Percentiles rank a stretch among this genome's conserved stretches.
These are phyloP conservation scores for Leptinotarsa texana DNA, from an alignment of 1,140 invertebrate species.

Conservation along the genomic window DNA sequence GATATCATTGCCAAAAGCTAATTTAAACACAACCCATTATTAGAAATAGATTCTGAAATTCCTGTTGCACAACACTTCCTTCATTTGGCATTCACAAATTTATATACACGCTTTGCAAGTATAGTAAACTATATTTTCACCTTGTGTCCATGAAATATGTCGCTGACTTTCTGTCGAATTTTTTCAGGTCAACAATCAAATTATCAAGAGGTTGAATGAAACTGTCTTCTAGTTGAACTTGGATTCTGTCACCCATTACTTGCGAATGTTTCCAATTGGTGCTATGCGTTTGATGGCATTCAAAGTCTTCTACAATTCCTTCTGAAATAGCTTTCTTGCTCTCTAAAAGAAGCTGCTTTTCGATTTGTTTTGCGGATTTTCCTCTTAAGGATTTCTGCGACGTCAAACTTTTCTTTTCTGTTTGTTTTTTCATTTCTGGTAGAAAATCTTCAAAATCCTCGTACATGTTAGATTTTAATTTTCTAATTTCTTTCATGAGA, in stretches of 20 bases:
- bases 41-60: background rate
- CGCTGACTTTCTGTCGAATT: constrained; percentile 65
- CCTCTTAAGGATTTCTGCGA: constrained; percentile 63
- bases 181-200: constrained; percentile 65
- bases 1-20: background rate
- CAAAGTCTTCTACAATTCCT: constrained; percentile 55
- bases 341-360: constrained; percentile 65
- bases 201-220: constrained; percentile 61
- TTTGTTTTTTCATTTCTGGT: constrained; percentile 41
- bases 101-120: background rate
- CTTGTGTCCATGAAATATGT: constrained; percentile 67
- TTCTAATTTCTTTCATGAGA: constrained; percentile 46
- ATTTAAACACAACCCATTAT: background rate
- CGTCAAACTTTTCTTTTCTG: constrained; percentile 55
- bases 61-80: background rate
- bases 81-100: background rate
- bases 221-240: constrained; percentile 57
- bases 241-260: constrained; percentile 57
- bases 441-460: constrained; percentile 48
- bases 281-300: constrained; percentile 50
- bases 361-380: constrained; percentile 74
- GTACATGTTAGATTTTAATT: constrained; percentile 46
- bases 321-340: constrained; percentile 63
- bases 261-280: constrained; percentile 48
- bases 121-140: constrained; percentile 53